phyloP scores from a whole-genome alignment of 1,140 invertebrate genomes.

The Pentalonia nigronervosa region DNA sequence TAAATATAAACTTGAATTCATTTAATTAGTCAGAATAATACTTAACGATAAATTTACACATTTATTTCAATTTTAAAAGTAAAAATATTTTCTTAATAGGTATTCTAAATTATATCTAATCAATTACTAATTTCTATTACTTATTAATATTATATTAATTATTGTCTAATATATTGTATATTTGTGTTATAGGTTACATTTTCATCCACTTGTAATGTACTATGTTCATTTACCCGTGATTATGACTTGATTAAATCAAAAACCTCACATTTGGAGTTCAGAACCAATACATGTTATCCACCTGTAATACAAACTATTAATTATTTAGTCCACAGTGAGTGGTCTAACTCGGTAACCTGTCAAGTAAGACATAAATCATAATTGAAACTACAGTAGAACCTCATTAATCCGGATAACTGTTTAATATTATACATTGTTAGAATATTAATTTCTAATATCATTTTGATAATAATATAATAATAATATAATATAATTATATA shows the following conservation, averaged over 20 bases:
- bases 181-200: constrained; percentile 72
- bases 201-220: constrained; percentile 80
- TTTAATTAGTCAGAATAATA: not conserved
- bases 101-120: not conserved
- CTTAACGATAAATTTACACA: not conserved
- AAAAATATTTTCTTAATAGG: not conserved
- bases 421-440: no score
- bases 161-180: not conserved
- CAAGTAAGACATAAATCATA: constrained; percentile 68
- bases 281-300: constrained; percentile 85
- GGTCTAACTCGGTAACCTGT: constrained; percentile 81
- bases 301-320: constrained; percentile 78
- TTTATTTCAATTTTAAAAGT: not conserved
- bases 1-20: not conserved
- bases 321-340: constrained; percentile 80
- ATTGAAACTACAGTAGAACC: not conserved
- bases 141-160: not conserved
- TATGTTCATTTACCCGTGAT: constrained; percentile 84
- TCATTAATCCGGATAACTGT: no score
- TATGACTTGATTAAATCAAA: constrained; percentile 79
- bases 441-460: no score
- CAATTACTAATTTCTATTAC: not conserved
- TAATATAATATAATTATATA: no score
- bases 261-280: constrained; percentile 77
- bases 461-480: no score